These are phyloP conservation scores for Pithys albifrons DNA, from an alignment of 2,113 vertebrate species.

Conservation along the genomic window DNA sequence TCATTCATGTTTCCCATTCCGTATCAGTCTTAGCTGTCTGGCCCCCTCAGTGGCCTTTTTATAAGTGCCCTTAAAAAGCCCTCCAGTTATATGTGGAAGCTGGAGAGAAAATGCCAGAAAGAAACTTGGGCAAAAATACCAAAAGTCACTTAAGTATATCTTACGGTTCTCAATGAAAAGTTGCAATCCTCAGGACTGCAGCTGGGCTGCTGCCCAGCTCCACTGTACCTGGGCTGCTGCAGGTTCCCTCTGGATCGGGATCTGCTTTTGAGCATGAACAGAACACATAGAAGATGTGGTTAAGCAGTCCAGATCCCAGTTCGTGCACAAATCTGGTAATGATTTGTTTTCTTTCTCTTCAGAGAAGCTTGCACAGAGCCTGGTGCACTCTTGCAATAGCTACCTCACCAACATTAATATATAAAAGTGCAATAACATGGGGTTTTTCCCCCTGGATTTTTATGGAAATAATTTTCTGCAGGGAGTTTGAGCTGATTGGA, in stretches of 20 bases:
- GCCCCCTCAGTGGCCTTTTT: not conserved
- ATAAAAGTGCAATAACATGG: not conserved
- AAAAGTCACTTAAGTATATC: not conserved
- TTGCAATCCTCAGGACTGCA: not conserved
- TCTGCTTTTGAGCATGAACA: not conserved
- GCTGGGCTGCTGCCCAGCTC: not conserved
- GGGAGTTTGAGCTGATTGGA: not conserved
- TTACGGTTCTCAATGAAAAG: not conserved
- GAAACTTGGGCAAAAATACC: not conserved
- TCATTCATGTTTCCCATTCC: not conserved
- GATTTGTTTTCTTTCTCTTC: not conserved
- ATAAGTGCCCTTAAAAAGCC: not conserved
- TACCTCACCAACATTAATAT: not conserved
- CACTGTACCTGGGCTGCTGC: not conserved
- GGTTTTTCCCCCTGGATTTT: not conserved
- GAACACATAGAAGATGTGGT: not conserved
- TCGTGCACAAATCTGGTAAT: not conserved
- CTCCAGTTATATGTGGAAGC: not conserved
- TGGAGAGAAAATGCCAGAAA: not conserved
- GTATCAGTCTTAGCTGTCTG: not conserved
- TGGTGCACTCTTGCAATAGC: not conserved
- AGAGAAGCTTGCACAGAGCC: not conserved
- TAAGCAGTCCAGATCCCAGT: not conserved
- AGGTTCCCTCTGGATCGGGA: rapidly evolving
- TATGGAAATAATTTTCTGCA: not conserved